phyloP scores from a whole-genome alignment of 2,797 vertebrate genomes.

The Sphaeramia orbicularis region DNA sequence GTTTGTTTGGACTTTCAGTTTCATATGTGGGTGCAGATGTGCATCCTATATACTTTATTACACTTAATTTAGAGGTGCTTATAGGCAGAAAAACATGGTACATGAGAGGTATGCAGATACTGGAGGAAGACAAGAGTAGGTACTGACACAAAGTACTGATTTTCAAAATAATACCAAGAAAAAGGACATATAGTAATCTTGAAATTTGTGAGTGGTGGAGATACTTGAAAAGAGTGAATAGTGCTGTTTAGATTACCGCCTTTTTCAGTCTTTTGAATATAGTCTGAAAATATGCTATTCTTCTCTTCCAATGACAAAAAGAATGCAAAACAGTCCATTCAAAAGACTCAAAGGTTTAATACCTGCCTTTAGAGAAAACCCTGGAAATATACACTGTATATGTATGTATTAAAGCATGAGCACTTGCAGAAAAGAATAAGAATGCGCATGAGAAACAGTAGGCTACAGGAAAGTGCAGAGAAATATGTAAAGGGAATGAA shows the following conservation, averaged over 20 bases:
- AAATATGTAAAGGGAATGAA: constrained; percentile 15
- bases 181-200: constrained; percentile 5
- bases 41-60: constrained; percentile 2
- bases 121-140: background rate
- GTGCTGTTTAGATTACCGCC: constrained; percentile 18
- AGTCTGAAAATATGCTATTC: constrained; percentile 8
- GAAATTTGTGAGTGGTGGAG: background rate
- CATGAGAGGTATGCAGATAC: background rate
- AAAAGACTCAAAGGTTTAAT: constrained; percentile 23
- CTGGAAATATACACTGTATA: constrained; percentile 7
- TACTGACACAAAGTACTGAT: constrained; percentile 6
- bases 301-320: constrained; percentile 9
- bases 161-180: constrained; percentile 13
- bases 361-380: constrained; percentile 21
- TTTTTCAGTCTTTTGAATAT: constrained; percentile 24
- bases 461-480: constrained; percentile 16
- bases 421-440: background rate
- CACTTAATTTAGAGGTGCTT: constrained; percentile 1
- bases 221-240: constrained; percentile 19
- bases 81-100: constrained; percentile 1
- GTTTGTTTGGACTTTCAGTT: constrained; percentile 54
- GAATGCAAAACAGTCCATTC: constrained; percentile 7
- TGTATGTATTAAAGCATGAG: background rate
- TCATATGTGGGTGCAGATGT: constrained; percentile 30
- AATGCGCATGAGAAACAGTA: constrained; percentile 8